These are phyloP conservation scores for Garra rufa DNA, from an alignment of 2,113 vertebrate species.

Conservation along the genomic window DNA sequence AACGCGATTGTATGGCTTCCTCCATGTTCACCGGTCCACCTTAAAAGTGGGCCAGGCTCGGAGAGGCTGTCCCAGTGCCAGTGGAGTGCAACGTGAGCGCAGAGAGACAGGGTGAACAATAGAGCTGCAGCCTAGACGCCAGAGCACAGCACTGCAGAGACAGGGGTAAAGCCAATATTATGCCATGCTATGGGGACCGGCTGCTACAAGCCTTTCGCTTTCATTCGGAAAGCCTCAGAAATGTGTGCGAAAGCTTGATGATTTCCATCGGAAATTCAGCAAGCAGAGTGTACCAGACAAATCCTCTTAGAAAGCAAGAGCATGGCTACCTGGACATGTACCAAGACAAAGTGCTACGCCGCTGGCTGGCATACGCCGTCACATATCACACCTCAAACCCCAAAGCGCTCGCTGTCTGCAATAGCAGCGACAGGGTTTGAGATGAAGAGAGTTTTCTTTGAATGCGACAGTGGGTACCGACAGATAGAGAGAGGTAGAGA, in stretches of 20 bases:
- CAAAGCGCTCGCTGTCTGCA: not conserved
- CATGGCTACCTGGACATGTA: conserved; percentile 43
- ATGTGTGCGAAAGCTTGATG: conserved; percentile 10
- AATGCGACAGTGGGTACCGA: conserved; percentile 12
- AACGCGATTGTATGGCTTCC: not conserved
- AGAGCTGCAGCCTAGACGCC: conserved; percentile 52
- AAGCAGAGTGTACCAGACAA: conserved; percentile 42
- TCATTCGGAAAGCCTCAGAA: not conserved
- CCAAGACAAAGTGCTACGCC: conserved; percentile 1
- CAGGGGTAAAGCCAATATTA: conserved; percentile 43
- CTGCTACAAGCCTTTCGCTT: conserved; percentile 3
- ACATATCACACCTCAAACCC: not conserved
- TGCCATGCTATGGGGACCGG: conserved; percentile 12
- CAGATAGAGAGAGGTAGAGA: not conserved
- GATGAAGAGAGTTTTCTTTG: conserved; percentile 19
- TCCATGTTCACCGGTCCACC: conserved; percentile 37
- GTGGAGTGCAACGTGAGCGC: conserved; percentile 46
- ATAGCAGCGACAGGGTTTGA: not conserved
- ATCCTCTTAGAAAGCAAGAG: conserved; percentile 36
- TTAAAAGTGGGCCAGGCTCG: conserved; percentile 47
- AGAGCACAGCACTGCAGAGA: conserved; percentile 48
- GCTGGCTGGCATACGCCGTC: not conserved
- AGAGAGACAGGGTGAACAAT: conserved; percentile 49
- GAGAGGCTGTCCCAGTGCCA: conserved; percentile 42
- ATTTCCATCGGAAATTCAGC: conserved; percentile 40